Evolutionary conservation across 92 coral and sea anemone genomes (phyloP).

Genomic region (Meandrina meandrites): DNA sequence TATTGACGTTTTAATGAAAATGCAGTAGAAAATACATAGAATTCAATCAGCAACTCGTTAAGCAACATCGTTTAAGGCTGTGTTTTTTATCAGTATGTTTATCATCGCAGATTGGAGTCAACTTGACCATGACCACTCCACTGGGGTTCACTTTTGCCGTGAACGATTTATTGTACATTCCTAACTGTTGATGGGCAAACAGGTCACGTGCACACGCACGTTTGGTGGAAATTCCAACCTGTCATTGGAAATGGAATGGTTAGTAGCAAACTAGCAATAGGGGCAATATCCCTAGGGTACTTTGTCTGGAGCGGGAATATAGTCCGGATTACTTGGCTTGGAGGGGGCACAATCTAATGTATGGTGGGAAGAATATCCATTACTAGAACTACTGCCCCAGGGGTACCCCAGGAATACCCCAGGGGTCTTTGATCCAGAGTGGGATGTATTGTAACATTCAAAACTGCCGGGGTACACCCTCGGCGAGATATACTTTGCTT

Average conservation of each 20-base stretch:
- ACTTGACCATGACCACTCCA: constrained; percentile 84
- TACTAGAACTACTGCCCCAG: too few species aligned
- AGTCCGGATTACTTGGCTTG: too few species aligned
- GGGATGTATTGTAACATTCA: too few species aligned
- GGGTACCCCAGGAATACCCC: too few species aligned
- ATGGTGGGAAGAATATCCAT: too few species aligned
- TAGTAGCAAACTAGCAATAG: not conserved
- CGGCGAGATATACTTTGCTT: too few species aligned
- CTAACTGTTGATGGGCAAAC: constrained; percentile 69
- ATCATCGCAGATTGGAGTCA: constrained; percentile 40
- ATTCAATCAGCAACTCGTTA: not conserved
- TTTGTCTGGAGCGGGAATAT: not conserved
- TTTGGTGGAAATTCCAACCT: constrained; percentile 74
- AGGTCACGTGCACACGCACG: constrained; percentile 66
- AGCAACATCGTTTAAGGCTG: constrained; percentile 5
- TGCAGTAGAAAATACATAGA: not conserved
- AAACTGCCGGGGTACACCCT: too few species aligned
- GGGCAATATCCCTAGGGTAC: not conserved
- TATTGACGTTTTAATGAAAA: not conserved
- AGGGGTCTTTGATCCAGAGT: too few species aligned
- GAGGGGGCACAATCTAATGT: too few species aligned
- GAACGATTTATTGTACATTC: constrained; percentile 56
- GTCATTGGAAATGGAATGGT: not conserved
- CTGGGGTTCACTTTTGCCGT: constrained; percentile 84
- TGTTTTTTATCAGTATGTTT: not conserved